phyloP scores from a whole-genome alignment of 2,888 invertebrate species.

The Chrysolina haemoptera region DNA sequence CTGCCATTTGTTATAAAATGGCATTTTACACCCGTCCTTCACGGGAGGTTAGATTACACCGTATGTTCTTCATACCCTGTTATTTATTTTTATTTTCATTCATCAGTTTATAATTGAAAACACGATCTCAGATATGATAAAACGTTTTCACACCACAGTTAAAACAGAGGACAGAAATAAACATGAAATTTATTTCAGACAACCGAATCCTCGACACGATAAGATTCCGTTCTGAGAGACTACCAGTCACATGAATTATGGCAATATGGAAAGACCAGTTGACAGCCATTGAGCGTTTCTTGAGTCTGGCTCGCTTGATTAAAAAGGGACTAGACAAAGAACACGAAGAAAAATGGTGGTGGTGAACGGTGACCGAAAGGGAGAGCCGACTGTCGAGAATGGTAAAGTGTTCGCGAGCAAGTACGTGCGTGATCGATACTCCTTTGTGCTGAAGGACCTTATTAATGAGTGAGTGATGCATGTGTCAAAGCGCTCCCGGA shows the following conservation, averaged over 20 bases:
- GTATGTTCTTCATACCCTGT: no score
- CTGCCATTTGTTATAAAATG: no score
- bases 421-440: conserved; percentile 27
- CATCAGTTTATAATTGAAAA: no score
- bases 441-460: conserved; percentile 29
- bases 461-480: conserved; percentile 31
- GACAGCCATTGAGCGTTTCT: conserved; percentile 34
- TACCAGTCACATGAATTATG: neutral
- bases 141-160: no score
- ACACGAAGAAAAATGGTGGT: conserved; percentile 25
- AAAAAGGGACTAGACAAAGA: conserved; percentile 32
- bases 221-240: neutral
- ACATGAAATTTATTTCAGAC: no score
- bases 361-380: conserved; percentile 21
- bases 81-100: no score
- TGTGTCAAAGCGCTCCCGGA: conserved; percentile 21
- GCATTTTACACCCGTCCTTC: no score
- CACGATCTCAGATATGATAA: no score
- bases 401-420: conserved; percentile 12
- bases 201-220: neutral
- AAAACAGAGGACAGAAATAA: no score
- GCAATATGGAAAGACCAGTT: conserved; percentile 25
- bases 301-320: conserved; percentile 29
- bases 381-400: conserved; percentile 18
- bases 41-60: no score